Evolutionary conservation across 2,113 vertebrate genomes (phyloP).

Genomic region (Heterotilapia buettikoferi): DNA sequence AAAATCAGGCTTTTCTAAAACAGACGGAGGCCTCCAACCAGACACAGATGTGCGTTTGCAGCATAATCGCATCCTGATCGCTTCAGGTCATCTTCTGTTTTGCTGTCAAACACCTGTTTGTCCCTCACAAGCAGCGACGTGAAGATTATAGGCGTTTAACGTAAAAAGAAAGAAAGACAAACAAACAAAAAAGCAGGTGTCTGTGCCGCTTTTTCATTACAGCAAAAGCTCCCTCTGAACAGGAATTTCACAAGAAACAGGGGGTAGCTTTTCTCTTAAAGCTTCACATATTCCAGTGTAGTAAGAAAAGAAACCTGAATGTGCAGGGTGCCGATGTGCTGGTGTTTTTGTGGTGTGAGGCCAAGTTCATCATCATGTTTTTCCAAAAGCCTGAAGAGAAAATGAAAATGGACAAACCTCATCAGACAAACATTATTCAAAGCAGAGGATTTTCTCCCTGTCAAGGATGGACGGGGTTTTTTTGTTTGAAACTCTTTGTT

Average conservation of each 20-base stretch:
- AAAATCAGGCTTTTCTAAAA: not conserved
- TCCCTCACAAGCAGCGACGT: not conserved
- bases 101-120: not conserved
- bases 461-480: not conserved
- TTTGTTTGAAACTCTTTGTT: not conserved
- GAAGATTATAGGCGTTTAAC: not conserved
- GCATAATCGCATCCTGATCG: not conserved
- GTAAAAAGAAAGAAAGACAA: not conserved
- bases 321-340: not conserved
- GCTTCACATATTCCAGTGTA: not conserved
- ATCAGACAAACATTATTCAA: not conserved
- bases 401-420: not conserved
- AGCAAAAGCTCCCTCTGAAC: not conserved
- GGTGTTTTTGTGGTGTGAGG: not conserved
- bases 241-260: not conserved
- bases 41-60: not conserved
- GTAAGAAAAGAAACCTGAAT: not conserved
- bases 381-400: not conserved
- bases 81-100: fast-evolving
- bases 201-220: not conserved
- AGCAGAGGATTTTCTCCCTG: not conserved
- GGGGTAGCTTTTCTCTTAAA: not conserved
- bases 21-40: not conserved
- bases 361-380: not conserved
- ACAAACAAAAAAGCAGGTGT: not conserved